Conservation (phyloP, 2,113 vertebrate genomes). For the Lota lota region DNA sequence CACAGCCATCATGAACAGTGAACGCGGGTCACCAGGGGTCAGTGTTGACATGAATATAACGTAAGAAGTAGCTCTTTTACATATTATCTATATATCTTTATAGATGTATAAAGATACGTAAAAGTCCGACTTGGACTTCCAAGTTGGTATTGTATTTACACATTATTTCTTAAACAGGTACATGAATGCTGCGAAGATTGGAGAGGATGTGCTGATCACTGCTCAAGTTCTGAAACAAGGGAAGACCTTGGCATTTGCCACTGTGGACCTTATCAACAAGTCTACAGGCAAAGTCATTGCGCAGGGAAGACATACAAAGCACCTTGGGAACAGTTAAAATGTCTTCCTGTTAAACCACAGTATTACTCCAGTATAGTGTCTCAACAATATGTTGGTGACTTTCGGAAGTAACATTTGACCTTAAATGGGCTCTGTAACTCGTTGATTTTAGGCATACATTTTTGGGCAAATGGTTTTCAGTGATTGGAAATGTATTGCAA, state of each 20-base stretch:
- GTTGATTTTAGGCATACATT: not conserved
- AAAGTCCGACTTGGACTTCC: not conserved
- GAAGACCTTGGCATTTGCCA: conserved; percentile 83
- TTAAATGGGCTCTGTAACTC: conserved; percentile 14
- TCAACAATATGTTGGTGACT: not conserved
- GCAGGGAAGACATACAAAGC: conserved; percentile 93
- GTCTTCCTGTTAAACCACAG: not conserved
- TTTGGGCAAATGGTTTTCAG: not conserved
- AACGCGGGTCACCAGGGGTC: conserved; percentile 82
- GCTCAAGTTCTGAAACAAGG: conserved; percentile 93
- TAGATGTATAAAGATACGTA: too few relatives aligned
- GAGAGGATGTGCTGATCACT: conserved; percentile 90
- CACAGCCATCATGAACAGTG: conserved; percentile 79
- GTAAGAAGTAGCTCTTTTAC: conserved; percentile 63
- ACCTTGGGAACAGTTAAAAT: conserved; percentile 74
- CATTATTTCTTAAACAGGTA: conserved; percentile 74
- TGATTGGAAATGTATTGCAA: not conserved
- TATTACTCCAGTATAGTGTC: not conserved
- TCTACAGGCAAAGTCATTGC: conserved; percentile 87
- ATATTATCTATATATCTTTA: not conserved
- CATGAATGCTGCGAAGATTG: conserved; percentile 88
- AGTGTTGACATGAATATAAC: conserved; percentile 97
- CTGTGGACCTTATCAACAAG: conserved; percentile 90
- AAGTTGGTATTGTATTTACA: not conserved
- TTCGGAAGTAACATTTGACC: not conserved